A percentile compares a stretch with the other conserved stretches of the same genome.
Conservation (phyloP, 2,113 vertebrate species). For the Clarias gariepinus region DNA sequence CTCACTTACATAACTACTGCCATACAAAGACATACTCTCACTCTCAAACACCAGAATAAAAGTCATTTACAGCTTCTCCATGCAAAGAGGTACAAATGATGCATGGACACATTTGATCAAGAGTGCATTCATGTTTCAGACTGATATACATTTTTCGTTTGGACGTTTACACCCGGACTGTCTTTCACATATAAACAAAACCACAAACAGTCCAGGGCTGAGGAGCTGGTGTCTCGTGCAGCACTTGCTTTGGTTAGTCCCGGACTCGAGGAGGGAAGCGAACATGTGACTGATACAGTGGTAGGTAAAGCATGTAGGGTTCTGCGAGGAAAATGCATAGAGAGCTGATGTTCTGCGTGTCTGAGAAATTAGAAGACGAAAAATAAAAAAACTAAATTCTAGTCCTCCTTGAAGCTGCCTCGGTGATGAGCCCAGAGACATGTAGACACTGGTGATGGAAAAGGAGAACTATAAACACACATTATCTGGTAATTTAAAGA, state of each 20-base stretch:
- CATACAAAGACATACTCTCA: constrained; percentile 37
- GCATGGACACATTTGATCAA: constrained; percentile 60
- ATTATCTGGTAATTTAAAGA: background rate
- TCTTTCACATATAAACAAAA: constrained; percentile 52
- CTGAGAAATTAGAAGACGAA: background rate
- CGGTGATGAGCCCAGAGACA: background rate
- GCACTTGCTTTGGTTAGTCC: constrained; percentile 67
- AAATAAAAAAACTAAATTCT: background rate
- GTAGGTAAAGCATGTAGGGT: background rate
- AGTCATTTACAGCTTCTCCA: constrained; percentile 63
- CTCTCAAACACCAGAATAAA: constrained; percentile 34
- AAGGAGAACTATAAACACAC: background rate
- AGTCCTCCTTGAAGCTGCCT: constrained; percentile 17
- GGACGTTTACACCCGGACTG: constrained; percentile 54
- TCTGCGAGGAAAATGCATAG: constrained; percentile 38
- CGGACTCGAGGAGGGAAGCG: constrained; percentile 47
- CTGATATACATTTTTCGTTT: constrained; percentile 46
- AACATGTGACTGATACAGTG: constrained; percentile 19
- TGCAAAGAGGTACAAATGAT: constrained; percentile 73
- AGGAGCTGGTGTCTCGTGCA: constrained; percentile 57
- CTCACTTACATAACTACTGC: constrained; percentile 20
- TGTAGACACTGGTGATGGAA: background rate
- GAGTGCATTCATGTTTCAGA: constrained; percentile 56
- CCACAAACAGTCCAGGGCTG: constrained; percentile 5
- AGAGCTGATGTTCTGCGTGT: constrained; percentile 1